Evolutionary conservation across 2,888 invertebrate species (phyloP), one percentile per base, ranked within the genome.

Genomic region (Dynastes tityus): DNA sequence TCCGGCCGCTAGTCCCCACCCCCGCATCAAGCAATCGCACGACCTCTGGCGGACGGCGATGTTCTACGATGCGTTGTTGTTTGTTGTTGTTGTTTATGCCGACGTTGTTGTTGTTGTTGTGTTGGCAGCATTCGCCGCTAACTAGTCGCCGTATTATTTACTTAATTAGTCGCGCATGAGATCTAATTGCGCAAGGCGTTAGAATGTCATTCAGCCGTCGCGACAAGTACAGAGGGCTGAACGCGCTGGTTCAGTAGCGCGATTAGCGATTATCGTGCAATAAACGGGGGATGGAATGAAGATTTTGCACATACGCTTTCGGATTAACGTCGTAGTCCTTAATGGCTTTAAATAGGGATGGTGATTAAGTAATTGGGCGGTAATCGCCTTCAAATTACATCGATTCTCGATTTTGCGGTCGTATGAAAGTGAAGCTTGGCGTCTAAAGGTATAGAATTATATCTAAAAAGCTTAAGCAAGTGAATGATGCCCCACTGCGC

Each of bases 101-200:
- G 8, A 8, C 11, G 45, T 45, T 45, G 55, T 58, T 58, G 22
- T 16, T 22, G 22, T 16, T 22, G 16, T 9, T 22, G n/a, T 53
- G n/a, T 55, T 16, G 16, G 16, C 55, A 8, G n/a, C 8, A 58
- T 22, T 8, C 55, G 22, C 16, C 55, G 5, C 2, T 61, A 29
- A 27, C 27, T 63, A 27, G 63, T 63, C 27, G 32, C 27, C 49
- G 51, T 51, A 68, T 68, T 68, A 51, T 68, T 68, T 68, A 68
- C 68, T 68, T 68, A 68, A 68, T 68, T 68, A 68, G 68, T 67
- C 29, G 68, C 49, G 68, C 27, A 51, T 3, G 13, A 29, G 49
- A 68, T 68, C 68, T 68, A 68, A 68, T 68, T 68, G 68, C 68
- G 63, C 32, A 68, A 51, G 27, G 9, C 55, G 22, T 58, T 45